Conservation (phyloP, 1,140 invertebrate species). For the Heliconius hewitsoni region DNA sequence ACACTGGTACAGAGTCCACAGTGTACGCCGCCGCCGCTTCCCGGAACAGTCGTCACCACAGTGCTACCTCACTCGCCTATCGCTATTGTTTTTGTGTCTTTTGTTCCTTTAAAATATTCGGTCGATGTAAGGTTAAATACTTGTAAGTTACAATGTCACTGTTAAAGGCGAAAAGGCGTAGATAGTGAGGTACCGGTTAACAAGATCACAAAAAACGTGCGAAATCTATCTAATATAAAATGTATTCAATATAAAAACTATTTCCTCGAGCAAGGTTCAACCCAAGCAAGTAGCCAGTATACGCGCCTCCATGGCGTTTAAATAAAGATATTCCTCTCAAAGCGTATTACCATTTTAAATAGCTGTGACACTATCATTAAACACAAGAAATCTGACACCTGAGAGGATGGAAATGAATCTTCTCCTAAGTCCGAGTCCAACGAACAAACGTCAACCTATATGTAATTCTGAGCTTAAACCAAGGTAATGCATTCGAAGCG, state of each 20-base stretch:
- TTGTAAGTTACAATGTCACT: too few species aligned
- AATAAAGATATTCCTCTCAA: conserved; percentile 10
- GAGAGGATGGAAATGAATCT: conserved; percentile 1
- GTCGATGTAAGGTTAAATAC: not conserved
- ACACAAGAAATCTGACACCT: conserved; percentile 9
- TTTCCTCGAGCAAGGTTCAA: not conserved
- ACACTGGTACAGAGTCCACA: conserved; percentile 43
- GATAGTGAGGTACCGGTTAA: too few species aligned
- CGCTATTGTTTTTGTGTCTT: not conserved
- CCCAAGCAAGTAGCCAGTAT: not conserved
- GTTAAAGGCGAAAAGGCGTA: too few species aligned
- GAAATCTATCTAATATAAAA: not conserved
- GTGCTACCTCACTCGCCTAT: conserved; percentile 32
- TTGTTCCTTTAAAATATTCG: not conserved
- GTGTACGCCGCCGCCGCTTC: conserved; percentile 47
- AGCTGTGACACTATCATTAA: conserved; percentile 12
- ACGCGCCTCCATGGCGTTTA: not conserved
- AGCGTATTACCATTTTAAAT: conserved; percentile 11
- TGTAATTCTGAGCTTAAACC: conserved; percentile 3
- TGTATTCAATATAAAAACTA: too few species aligned
- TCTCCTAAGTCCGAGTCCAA: not conserved
- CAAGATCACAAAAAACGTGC: too few species aligned
- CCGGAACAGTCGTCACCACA: conserved; percentile 46
- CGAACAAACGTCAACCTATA: not conserved
- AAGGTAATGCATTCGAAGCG: not conserved